phyloP scores from a whole-genome alignment of 2,888 invertebrate genomes.

The Cryptops parisi region DNA sequence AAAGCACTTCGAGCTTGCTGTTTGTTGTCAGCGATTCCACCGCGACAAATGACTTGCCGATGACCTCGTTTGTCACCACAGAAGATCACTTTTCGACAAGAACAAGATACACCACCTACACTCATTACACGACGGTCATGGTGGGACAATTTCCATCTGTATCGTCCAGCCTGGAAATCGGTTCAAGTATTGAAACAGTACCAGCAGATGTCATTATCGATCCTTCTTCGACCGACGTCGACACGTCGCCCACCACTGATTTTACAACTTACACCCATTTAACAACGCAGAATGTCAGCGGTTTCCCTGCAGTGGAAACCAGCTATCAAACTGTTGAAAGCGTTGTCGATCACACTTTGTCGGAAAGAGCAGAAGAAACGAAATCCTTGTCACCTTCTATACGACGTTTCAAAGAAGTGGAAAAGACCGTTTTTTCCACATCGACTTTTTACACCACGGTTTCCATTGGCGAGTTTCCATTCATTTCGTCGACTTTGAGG shows the following conservation, averaged over 20 bases:
- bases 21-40: conserved; percentile 28
- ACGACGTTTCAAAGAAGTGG: no score
- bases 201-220: conserved; percentile 39
- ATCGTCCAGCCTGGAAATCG: conserved; percentile 70
- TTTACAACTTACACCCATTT: conserved; percentile 20
- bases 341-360: conserved; percentile 13
- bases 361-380: background rate
- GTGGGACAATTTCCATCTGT: conserved; percentile 64
- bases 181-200: conserved; percentile 69
- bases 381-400: background rate
- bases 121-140: conserved; percentile 65
- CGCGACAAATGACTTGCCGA: conserved; percentile 7
- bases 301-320: conserved; percentile 20
- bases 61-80: background rate
- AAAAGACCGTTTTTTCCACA: conserved; percentile 61
- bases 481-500: conserved; percentile 69
- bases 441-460: conserved; percentile 64
- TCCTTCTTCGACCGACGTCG: background rate
- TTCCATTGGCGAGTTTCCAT: conserved; percentile 63
- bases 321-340: conserved; percentile 20
- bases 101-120: conserved; percentile 66
- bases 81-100: background rate
- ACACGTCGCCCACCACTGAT: conserved; percentile 15
- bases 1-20: conserved; percentile 39
- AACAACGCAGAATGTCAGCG: conserved; percentile 20